Evolutionary conservation across 2,113 vertebrate species (phyloP).

Genomic region (Ailuropoda melanoleuca): DNA sequence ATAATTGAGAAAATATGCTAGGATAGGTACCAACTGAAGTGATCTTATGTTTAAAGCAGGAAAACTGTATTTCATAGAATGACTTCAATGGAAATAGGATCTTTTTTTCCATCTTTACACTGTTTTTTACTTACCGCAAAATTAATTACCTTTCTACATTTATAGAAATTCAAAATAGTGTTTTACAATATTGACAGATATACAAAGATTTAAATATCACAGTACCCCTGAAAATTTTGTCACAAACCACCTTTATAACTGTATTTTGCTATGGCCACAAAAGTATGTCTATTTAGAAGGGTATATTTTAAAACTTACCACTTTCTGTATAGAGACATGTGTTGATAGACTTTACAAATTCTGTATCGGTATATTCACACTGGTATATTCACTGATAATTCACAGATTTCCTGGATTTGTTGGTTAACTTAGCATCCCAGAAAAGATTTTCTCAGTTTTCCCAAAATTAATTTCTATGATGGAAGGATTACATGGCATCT

Average conservation of each 20-base stretch:
- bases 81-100: not conserved
- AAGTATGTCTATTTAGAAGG: not conserved
- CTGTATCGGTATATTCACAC: not conserved
- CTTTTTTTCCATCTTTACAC: conserved; percentile 43
- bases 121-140: conserved; percentile 35
- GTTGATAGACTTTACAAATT: conserved; percentile 27
- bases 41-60: not conserved
- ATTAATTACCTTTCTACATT: not conserved
- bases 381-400: not conserved
- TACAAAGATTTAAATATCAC: not conserved
- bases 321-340: conserved; percentile 34
- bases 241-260: not conserved
- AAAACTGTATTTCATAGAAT: not conserved
- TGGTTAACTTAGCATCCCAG: not conserved
- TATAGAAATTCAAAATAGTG: conserved; percentile 17
- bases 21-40: not conserved
- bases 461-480: conserved; percentile 40
- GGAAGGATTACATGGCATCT: not conserved
- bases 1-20: not conserved
- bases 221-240: not conserved
- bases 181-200: not conserved
- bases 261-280: not conserved
- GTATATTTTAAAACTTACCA: not conserved
- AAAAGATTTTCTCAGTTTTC: not conserved
- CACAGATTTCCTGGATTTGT: conserved; percentile 35